phyloP scores from a whole-genome alignment of 2,888 invertebrate genomes.

The Dendrolimus houi region DNA sequence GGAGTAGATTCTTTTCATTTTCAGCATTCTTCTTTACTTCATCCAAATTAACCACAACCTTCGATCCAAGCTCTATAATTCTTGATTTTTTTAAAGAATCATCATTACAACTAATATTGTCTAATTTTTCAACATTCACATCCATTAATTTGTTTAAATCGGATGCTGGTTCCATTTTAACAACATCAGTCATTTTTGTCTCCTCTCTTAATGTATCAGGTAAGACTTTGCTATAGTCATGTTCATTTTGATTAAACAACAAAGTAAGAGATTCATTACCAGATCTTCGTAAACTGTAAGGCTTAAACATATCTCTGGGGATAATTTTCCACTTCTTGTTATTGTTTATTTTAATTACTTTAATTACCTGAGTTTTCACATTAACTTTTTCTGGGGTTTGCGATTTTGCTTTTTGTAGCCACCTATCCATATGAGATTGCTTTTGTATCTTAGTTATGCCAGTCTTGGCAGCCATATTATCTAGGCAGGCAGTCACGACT shows the following conservation, averaged over 20 bases:
- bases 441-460: conserved; percentile 65
- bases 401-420: conserved; percentile 70
- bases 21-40: too few relatives aligned
- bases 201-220: neutral
- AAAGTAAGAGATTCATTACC: conserved; percentile 34
- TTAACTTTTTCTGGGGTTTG: conserved; percentile 64
- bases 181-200: neutral
- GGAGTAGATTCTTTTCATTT: too few relatives aligned
- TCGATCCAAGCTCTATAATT: too few relatives aligned
- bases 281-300: conserved; percentile 36
- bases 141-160: neutral
- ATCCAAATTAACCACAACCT: too few relatives aligned
- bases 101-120: too few relatives aligned
- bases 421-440: conserved; percentile 70
- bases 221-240: conserved; percentile 30
- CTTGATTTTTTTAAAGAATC: too few relatives aligned
- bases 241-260: conserved; percentile 32
- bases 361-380: conserved; percentile 20
- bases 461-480: conserved; percentile 68
- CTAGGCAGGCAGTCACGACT: conserved; percentile 65
- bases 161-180: neutral
- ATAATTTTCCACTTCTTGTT: conserved; percentile 27
- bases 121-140: too few relatives aligned
- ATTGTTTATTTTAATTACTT: conserved; percentile 12
- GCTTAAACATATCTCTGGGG: conserved; percentile 23